Percentiles rank a stretch among this genome's conserved stretches.
phyloP scores from a whole-genome alignment of 2,113 vertebrate genomes.

The Ondatra zibethicus region DNA sequence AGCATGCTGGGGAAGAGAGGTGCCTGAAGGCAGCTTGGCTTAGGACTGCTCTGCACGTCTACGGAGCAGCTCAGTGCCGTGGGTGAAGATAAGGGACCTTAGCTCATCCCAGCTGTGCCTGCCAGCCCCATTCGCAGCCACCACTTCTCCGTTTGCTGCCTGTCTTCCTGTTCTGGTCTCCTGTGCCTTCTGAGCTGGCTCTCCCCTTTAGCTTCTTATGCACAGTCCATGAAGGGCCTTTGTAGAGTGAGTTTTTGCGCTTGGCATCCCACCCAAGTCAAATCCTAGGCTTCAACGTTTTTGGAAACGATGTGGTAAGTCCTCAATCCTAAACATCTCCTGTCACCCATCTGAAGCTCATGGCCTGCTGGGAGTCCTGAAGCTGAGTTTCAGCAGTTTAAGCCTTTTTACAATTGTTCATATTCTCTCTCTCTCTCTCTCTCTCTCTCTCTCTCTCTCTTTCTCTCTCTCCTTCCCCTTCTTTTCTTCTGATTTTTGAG shows the following conservation, averaged over 20 bases:
- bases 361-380: not conserved
- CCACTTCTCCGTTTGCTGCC: not conserved
- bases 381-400: not conserved
- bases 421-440: not conserved
- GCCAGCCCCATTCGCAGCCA: not conserved
- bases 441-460: no score
- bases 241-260: not conserved
- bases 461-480: not conserved
- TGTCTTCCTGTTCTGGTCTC: not conserved
- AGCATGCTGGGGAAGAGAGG: not conserved
- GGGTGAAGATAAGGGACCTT: not conserved
- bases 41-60: not conserved
- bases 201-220: not conserved
- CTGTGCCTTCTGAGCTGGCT: not conserved
- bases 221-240: not conserved
- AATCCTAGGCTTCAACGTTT: not conserved
- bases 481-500: not conserved
- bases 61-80: not conserved
- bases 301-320: not conserved
- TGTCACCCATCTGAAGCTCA: not conserved
- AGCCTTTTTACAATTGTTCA: not conserved
- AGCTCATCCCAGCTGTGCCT: not conserved
- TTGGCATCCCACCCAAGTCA: not conserved
- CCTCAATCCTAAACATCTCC: not conserved
- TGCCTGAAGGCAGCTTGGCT: not conserved